Percentiles rank a stretch among this genome's conserved stretches.
These are phyloP conservation scores for Aegotheles bennettii DNA, from an alignment of 2,113 vertebrate species.

Conservation along the genomic window DNA sequence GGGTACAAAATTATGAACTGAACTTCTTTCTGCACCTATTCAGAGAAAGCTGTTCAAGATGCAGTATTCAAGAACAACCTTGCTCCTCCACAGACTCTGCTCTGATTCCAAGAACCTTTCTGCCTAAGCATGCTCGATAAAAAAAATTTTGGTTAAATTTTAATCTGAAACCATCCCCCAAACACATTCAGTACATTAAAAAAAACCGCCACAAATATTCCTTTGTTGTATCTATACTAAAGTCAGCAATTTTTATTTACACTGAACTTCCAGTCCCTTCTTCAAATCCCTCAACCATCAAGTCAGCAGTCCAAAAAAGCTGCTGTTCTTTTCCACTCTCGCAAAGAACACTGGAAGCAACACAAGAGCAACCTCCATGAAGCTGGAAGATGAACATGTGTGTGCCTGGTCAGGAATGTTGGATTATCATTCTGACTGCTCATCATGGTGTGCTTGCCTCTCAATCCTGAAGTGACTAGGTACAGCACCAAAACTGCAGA, in stretches of 20 bases:
- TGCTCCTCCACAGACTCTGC: not conserved
- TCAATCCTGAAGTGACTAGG: not conserved
- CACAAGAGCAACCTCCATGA: not conserved
- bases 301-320: not conserved
- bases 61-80: not conserved
- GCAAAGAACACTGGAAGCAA: not conserved
- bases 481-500: not conserved
- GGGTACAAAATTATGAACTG: not conserved
- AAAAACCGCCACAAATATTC: no score
- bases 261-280: not conserved
- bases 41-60: not conserved
- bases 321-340: not conserved
- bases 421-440: not conserved
- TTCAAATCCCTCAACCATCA: not conserved
- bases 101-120: not conserved
- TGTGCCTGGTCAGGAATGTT: not conserved
- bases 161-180: not conserved
- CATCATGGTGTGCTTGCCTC: not conserved
- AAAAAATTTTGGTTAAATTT: not conserved
- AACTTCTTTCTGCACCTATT: not conserved
- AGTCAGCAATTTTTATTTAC: not conserved
- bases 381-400: accelerated
- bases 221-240: not conserved
- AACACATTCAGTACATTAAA: not conserved
- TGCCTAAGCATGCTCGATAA: not conserved